phyloP scores from a whole-genome alignment of 2,888 invertebrate species.

The Aplocera efformata region DNA sequence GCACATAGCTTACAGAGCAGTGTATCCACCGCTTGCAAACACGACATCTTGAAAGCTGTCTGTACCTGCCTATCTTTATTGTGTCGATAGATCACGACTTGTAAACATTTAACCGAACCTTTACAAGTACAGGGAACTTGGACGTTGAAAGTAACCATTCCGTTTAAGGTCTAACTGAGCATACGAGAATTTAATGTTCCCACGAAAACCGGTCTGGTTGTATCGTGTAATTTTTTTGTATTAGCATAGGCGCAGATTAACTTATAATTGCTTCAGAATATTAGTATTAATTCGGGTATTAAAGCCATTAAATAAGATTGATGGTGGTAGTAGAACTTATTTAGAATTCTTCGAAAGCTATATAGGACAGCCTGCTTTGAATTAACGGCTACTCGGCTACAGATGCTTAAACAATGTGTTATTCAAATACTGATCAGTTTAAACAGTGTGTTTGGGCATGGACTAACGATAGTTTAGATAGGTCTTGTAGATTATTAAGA shows the following conservation, averaged over 20 bases:
- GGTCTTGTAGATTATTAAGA: too few relatives aligned
- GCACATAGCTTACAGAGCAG: too few relatives aligned
- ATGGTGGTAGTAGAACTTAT: not conserved
- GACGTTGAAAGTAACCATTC: constrained; percentile 30
- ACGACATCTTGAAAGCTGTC: too few relatives aligned
- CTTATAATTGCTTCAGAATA: constrained; percentile 8
- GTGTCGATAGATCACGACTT: constrained; percentile 8
- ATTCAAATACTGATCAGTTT: too few relatives aligned
- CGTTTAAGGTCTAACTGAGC: constrained; percentile 40
- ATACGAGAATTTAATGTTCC: constrained; percentile 43
- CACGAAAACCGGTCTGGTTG: constrained; percentile 47
- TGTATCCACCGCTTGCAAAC: too few relatives aligned
- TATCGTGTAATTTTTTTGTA: constrained; percentile 43
- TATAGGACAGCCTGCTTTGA: not conserved
- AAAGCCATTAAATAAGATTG: constrained; percentile 14
- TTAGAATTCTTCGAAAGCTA: not conserved
- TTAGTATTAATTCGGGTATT: constrained; percentile 13
- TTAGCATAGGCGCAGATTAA: constrained; percentile 23
- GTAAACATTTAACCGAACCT: constrained; percentile 9
- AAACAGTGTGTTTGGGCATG: too few relatives aligned
- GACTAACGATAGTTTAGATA: too few relatives aligned
- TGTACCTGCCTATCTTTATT: not conserved
- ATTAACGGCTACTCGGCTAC: too few relatives aligned
- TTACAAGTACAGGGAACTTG: constrained; percentile 36
- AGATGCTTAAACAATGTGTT: too few relatives aligned